phyloP scores from a whole-genome alignment of 2,797 vertebrate species.

The Astyanax mexicanus region DNA sequence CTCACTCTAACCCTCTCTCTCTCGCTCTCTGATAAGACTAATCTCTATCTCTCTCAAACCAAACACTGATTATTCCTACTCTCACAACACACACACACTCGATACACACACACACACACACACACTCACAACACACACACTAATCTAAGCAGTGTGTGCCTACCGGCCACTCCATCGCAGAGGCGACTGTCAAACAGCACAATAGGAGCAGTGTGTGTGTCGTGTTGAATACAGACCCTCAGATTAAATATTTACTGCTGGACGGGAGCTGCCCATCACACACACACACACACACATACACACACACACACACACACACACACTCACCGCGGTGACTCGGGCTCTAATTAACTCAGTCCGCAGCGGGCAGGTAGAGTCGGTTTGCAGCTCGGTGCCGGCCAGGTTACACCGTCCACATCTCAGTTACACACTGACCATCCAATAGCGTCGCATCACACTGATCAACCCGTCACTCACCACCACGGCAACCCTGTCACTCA shows the following conservation, averaged over 20 bases:
- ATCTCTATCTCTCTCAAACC: slow-evolving; percentile 65
- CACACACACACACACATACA: too few relatives aligned
- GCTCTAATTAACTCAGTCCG: slow-evolving; percentile 75
- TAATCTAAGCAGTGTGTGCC: background rate
- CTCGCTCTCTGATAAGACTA: too few relatives aligned
- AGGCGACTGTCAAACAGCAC: slow-evolving; percentile 52
- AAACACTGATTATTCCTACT: too few relatives aligned
- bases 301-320: too few relatives aligned
- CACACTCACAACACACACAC: too few relatives aligned
- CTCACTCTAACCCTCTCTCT: too few relatives aligned
- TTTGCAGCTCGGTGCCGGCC: slow-evolving; percentile 61
- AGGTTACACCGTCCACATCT: slow-evolving; percentile 61
- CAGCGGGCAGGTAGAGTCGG: slow-evolving; percentile 62
- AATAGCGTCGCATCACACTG: background rate
- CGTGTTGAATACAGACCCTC: slow-evolving; percentile 70
- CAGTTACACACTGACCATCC: slow-evolving; percentile 1
- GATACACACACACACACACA: too few relatives aligned
- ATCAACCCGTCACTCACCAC: too few relatives aligned
- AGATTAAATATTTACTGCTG: slow-evolving; percentile 77
- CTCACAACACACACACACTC: too few relatives aligned
- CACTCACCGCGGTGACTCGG: slow-evolving; percentile 34
- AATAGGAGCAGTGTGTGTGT: slow-evolving; percentile 69
- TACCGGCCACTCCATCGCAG: slow-evolving; percentile 37
- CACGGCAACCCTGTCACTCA: too few relatives aligned
- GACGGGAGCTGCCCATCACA: too few relatives aligned